Conservation (phyloP, 2,113 vertebrate species). For the Rafetus swinhoei region DNA sequence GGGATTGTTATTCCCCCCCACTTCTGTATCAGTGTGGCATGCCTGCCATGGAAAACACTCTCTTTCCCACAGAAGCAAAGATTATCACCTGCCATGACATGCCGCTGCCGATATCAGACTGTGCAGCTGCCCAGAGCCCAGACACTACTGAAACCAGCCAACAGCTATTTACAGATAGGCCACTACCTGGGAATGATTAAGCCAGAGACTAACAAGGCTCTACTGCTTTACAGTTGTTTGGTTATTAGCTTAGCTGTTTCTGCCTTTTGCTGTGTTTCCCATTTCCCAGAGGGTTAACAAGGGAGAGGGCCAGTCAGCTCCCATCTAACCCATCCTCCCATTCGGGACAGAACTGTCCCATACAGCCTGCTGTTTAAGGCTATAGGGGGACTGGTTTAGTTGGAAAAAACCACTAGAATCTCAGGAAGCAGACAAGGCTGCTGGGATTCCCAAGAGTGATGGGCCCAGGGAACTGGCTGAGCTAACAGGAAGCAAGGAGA, state of each 20-base stretch:
- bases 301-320: not conserved
- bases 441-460: not conserved
- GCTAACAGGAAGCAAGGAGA: not conserved
- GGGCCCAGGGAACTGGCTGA: not conserved
- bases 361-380: not conserved
- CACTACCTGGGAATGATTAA: not conserved
- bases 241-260: not conserved
- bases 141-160: not conserved
- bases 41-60: not conserved
- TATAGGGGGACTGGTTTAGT: not conserved
- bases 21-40: too few relatives aligned
- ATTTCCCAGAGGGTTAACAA: not conserved
- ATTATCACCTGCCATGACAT: not conserved
- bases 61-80: not conserved
- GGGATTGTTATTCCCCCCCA: not conserved
- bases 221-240: rapidly evolving
- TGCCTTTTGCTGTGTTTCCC: not conserved
- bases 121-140: not conserved
- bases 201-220: not conserved
- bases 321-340: rapidly evolving
- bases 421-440: not conserved
- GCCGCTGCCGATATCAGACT: not conserved
- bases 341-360: not conserved
- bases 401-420: not conserved
- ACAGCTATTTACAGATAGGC: not conserved